These are phyloP conservation scores for Cantharis nigra DNA, from an alignment of 2,888 invertebrate genomes.

Conservation along the genomic window DNA sequence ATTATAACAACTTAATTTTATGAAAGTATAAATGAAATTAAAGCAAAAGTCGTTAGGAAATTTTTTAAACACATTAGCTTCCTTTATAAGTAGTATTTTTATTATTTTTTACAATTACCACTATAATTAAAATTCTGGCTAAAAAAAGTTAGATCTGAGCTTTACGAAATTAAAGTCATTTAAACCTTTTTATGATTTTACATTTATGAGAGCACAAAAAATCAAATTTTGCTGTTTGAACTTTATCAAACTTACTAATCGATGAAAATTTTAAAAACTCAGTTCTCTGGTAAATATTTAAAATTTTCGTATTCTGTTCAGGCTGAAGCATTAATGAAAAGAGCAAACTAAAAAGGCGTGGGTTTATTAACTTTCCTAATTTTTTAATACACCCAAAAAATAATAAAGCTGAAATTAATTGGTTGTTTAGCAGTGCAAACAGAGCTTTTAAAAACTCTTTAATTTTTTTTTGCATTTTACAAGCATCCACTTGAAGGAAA, in stretches of 20 bases:
- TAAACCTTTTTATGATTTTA: not conserved
- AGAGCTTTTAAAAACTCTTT: not conserved
- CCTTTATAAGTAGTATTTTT: slow-evolving; percentile 23
- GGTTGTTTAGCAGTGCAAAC: not conserved
- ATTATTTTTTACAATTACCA: slow-evolving; percentile 6
- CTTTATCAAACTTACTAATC: not conserved
- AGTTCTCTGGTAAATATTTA: not conserved
- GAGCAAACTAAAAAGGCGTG: not conserved
- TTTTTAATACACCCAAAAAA: not conserved
- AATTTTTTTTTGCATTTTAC: not conserved
- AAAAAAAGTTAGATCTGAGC: not conserved
- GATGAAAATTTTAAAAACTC: not conserved
- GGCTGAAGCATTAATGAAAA: not conserved
- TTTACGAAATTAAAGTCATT: not conserved
- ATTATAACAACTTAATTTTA: slow-evolving; percentile 46
- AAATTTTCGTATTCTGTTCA: not conserved
- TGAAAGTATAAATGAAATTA: slow-evolving; percentile 45
- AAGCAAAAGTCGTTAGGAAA: slow-evolving; percentile 47
- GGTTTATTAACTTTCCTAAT: not conserved
- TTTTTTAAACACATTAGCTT: slow-evolving; percentile 41
- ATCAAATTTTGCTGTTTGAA: not conserved
- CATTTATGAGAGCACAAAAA: not conserved
- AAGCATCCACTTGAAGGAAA: not conserved
- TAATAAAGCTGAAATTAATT: not conserved
- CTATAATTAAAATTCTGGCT: not conserved